Base-by-base conservation (phyloP, 2,113 vertebrate genomes). In the Brachyistius frenatus region DNA sequence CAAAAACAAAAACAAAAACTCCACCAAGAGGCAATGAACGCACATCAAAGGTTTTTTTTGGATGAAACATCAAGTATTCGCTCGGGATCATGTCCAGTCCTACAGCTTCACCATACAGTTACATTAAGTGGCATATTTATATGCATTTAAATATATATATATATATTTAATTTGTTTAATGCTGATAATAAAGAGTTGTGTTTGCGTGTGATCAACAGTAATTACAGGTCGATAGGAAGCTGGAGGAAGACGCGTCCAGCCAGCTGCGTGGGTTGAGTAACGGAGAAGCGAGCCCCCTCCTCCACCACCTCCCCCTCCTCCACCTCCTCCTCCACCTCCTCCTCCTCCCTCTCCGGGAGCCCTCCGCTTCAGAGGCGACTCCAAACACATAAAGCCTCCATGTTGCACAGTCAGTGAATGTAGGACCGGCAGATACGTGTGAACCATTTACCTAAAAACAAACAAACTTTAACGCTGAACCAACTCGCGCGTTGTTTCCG, bases 311-410 rank as follows among this genome's bases (percentile, higher is more conserved):
- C 88, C 84, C 86, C 85, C 84, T 80, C 57, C 37, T 23, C 23
- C 23, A 23, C 70, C 76, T 76, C 88, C 84, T 85, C 85, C 84
- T 80, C 57, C 37, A 85, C 90, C 83, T 23, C 91, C 79, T 23
- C 70, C 76, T 76, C 84, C 94, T 91, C 88, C 84, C 86, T 85
- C 84, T 80, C 57, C 37, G 64, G 57, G 84, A 71, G 80, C 86
- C 90, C 83, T 23, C 91, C 79, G 84, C 87, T 86, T 91, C 87
- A 84, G 83, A 86, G 85, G 87, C 88, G 85, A 91, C 88, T 93
- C 92, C 66, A 93, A 92, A 94, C 83, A 89, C 92, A 91, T 90
- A 82, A 91, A 91, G 93, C 93, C 91, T 94, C 94, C 94, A 94
- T 95, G 91, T 94, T 94, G 92, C 89, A 85, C 83, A 67, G 86